Percentiles rank a stretch among this genome's conserved stretches.
phyloP scores from a whole-genome alignment of 2,113 vertebrate genomes.

The Chaetura pelagica region DNA sequence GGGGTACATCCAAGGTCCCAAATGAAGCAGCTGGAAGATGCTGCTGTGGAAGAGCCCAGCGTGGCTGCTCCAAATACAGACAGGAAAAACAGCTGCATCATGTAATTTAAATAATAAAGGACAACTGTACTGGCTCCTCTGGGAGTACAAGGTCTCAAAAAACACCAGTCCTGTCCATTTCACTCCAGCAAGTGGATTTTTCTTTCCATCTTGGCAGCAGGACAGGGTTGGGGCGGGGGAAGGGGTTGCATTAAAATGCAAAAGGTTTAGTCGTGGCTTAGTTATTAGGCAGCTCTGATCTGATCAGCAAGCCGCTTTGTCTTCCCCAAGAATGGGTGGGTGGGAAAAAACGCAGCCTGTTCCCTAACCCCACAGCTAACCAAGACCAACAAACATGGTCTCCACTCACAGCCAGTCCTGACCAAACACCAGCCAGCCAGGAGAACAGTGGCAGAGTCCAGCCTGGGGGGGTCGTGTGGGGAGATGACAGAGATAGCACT shows the following conservation, averaged over 20 bases:
- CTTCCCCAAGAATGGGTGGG: not conserved
- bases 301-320: not conserved
- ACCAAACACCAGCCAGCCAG: not conserved
- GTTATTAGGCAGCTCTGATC: conserved; percentile 18
- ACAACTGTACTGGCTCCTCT: not conserved
- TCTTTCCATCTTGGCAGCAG: not conserved
- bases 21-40: not conserved
- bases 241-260: not conserved
- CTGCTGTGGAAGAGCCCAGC: not conserved
- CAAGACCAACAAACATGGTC: not conserved
- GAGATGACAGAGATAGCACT: fast-evolving
- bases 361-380: not conserved
- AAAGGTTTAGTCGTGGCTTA: not conserved
- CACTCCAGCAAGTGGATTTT: not conserved
- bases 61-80: not conserved
- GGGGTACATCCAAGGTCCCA: not conserved
- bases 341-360: not conserved
- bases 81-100: not conserved
- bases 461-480: not conserved
- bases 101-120: fast-evolving
- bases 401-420: not conserved
- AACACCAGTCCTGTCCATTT: not conserved
- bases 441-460: not conserved
- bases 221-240: not conserved
- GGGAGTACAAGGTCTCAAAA: not conserved